Base-by-base conservation (phyloP, 2,113 vertebrate genomes). In the Cranoglanis bouderius region DNA sequence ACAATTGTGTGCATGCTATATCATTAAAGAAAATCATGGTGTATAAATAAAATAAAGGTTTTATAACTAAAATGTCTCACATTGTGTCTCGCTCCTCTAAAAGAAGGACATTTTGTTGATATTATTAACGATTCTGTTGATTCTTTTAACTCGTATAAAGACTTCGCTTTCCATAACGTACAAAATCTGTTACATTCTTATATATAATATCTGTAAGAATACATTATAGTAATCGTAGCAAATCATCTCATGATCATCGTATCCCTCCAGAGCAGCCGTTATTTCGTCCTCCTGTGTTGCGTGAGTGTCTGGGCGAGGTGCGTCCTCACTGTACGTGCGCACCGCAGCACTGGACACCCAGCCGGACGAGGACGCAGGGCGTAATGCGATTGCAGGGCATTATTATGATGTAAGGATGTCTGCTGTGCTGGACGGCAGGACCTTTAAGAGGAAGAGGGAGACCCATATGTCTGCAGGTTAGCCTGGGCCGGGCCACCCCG, bases 391-490 rank as follows among this genome's bases (percentile, higher is more conserved):
- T 95, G 88, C 84, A 92, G 82, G 70, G 75, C 92, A 94, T 94
- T 94, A 94, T 92, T 91, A 92, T 94, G 94, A 95, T 95, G 94
- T 92, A 93, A 92, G 87, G 90, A 91, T 89, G 95, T 95, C 94
- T 94, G 91, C 55, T 59, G 91, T 91, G 90, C 88, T 82, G 87
- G 67, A 85, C 67, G 74, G 72, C 84, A 35, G 46, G 87, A 86
- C 87, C 90, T 90, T 84, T 82, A 84, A n/a, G 49, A 86, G 87
- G 86, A 77, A 77, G 88, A 90, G 87, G 84, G 77, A 90, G 88
- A 74, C 85, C 85, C 90, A 90, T 92, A 90, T 81, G 88, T 93
- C 92, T 92, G 89, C 81, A 74, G 24, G 70, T 91, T 91, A 92
- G 93, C 94, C 91, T 90, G 85, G 53, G 51, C 85, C 61, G 65